Percentiles rank a stretch among this genome's conserved stretches.
phyloP scores from a whole-genome alignment of 2,888 invertebrate genomes.

The Spialia ferax region DNA sequence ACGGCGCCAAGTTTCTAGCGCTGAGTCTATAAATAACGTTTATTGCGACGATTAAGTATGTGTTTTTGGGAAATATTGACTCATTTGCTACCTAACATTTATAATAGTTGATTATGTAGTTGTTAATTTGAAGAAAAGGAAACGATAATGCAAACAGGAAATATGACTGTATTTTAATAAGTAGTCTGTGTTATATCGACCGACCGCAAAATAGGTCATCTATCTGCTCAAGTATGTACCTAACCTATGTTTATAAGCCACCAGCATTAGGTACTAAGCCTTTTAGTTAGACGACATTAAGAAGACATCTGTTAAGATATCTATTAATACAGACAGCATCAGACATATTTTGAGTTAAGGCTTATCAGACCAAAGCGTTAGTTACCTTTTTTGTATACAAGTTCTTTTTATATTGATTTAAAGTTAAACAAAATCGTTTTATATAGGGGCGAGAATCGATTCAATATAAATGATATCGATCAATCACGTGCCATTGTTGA shows the following conservation, averaged over 20 bases:
- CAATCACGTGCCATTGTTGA: conserved; percentile 22
- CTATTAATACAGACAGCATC: no score
- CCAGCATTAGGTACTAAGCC: no score
- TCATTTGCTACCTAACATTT: background rate
- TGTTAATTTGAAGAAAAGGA: background rate
- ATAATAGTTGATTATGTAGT: background rate
- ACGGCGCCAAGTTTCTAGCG: background rate
- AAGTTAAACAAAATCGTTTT: background rate
- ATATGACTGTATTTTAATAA: no score
- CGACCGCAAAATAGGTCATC: no score
- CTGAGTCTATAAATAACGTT: background rate
- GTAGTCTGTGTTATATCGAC: no score
- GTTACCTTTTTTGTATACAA: no score
- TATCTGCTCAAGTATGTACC: no score
- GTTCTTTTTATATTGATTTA: background rate
- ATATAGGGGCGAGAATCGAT: background rate
- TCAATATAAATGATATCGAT: background rate
- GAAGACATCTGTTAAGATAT: no score
- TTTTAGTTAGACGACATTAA: no score
- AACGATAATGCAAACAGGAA: background rate
- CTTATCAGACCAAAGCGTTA: no score
- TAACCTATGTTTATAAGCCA: no score
- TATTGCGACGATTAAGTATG: background rate
- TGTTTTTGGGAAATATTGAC: background rate
- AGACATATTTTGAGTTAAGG: no score